Base-by-base conservation (phyloP, 1,140 invertebrate genomes). In the Eueides isabella region DNA sequence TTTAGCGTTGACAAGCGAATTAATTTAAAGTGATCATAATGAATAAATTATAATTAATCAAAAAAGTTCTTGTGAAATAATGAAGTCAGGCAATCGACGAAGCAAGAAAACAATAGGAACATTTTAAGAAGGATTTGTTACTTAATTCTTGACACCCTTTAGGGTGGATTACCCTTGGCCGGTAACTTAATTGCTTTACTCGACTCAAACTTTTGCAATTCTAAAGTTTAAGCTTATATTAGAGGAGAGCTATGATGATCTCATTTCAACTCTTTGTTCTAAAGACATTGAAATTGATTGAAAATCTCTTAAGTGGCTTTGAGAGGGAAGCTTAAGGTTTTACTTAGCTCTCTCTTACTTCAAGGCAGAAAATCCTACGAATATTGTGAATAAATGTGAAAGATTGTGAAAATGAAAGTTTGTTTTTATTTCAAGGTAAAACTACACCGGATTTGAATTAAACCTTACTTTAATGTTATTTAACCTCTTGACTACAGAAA, bases 201-300 rank as follows among this genome's bases (percentile, higher is more conserved):
- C 38, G 31, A 55, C 66, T 68, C 38, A 55, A 68, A 68, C 26
- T 68, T 68, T 68, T 68, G 44, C 44, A 48, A 68, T 68, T 55
- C 41, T 30, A 31, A 68, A 68, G 66, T 68, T 68, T 30, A 62
- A 62, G 28, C 61, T 62, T n/a, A n/a, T n/a, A n/a, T n/a, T 62
- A 55, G 65, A 67, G 66, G 66, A 48, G 28, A 48, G 66, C 66
- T 44, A 68, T 68, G 44, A 68, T 55, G 69, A 30, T 31, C 75
- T 72, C 68, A 65, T 63, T 67, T 33, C 23, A 19, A 68, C 65
- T 70, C 70, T 72, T 76, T 76, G 61, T 68, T 72, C 44, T 68
- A 19, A 30, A 30, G 26, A 62, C 61, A 28, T 62, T 62, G 26
- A 62, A 30, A 62, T 62, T 62, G 29, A 62, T 62, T 62, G 61